phyloP scores from a whole-genome alignment of 2,888 invertebrate genomes.

The Disparrhopalites patrizii region DNA sequence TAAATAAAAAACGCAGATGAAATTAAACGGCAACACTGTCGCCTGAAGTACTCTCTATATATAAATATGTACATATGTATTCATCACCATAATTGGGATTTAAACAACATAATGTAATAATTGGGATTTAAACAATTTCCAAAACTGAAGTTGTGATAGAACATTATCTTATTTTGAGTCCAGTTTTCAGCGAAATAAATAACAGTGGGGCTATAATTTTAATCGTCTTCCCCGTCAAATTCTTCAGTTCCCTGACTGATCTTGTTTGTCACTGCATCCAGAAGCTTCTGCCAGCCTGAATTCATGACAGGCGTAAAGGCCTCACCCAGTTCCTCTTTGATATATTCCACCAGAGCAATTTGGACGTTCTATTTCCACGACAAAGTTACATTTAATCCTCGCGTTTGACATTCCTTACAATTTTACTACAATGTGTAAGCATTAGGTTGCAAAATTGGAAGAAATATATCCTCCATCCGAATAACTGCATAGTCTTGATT shows the following conservation, averaged over 20 bases:
- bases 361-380: not conserved
- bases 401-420: not conserved
- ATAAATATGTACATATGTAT: no score
- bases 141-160: no score
- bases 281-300: not conserved
- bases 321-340: not conserved
- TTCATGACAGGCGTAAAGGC: not conserved
- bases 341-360: not conserved
- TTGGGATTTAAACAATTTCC: no score
- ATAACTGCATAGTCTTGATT: not conserved
- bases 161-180: no score
- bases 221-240: not conserved
- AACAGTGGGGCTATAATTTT: no score
- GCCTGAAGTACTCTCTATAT: no score
- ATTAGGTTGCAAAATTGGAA: not conserved
- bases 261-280: not conserved
- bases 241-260: conserved; percentile 1
- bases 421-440: not conserved
- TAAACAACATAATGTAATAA: no score
- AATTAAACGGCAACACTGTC: no score
- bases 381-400: not conserved
- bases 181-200: no score
- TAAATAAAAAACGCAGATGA: no score
- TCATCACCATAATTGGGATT: no score
- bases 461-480: not conserved